Conservation (phyloP, 2,888 invertebrate genomes). For the Brachypterus glaber region DNA sequence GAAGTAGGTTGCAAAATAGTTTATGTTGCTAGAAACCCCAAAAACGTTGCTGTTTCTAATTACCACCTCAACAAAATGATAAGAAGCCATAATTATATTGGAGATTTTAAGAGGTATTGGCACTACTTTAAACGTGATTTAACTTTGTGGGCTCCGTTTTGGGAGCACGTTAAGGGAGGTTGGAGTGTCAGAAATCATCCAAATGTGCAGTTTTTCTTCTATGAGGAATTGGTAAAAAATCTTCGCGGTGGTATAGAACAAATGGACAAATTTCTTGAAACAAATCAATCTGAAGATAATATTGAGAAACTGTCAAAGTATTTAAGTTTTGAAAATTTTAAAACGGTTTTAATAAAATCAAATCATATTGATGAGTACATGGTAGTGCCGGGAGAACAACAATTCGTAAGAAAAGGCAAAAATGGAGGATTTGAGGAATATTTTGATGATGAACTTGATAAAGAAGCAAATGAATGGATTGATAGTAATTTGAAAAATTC, state of each 20-base stretch:
- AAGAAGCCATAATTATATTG: too few species aligned
- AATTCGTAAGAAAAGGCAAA: constrained; percentile 59
- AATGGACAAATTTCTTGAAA: constrained; percentile 52
- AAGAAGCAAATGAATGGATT: constrained; percentile 59
- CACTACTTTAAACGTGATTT: constrained; percentile 51
- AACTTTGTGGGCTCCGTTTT: constrained; percentile 54
- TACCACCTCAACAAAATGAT: constrained; percentile 57
- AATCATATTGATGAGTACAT: constrained; percentile 47
- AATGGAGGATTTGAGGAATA: constrained; percentile 59
- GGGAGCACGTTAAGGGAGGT: constrained; percentile 64
- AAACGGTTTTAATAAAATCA: constrained; percentile 70
- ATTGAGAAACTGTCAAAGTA: constrained; percentile 54
- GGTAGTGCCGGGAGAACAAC: constrained; percentile 44
- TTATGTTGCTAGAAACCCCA: constrained; percentile 73
- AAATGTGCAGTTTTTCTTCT: constrained; percentile 62
- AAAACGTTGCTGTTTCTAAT: constrained; percentile 71
- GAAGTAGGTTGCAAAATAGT: constrained; percentile 48
- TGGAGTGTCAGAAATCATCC: constrained; percentile 52
- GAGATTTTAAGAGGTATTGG: constrained; percentile 45
- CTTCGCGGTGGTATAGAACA: constrained; percentile 47
- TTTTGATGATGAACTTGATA: constrained; percentile 55
- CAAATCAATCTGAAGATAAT: constrained; percentile 47
- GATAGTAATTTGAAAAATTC: constrained; percentile 48
- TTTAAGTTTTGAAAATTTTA: constrained; percentile 70
- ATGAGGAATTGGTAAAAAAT: constrained; percentile 57